Base-by-base conservation (phyloP, 2,888 invertebrate species). In the Ypsolopha scabrella region DNA sequence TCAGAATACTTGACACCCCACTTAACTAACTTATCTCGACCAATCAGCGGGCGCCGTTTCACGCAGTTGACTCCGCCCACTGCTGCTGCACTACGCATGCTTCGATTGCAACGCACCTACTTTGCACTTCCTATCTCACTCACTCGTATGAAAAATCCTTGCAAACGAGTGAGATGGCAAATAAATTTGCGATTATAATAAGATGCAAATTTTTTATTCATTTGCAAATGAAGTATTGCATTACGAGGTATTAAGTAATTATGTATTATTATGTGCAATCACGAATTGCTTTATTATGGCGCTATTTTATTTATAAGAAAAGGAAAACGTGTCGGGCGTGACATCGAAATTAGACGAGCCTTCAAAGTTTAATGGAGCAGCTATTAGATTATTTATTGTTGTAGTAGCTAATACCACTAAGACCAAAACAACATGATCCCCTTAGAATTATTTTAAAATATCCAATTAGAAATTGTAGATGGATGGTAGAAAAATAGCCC, bases 151-250 rank as follows among this genome's bases (percentile, higher is more conserved):
- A 53, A 36, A 55, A 53, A 56, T 24, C 6, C 33, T 6, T 11
- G 41, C 2, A 69, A 55, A 60, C 53, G 73, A 71, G 44, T 68
- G 63, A 60, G 79, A 79, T 60, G 57, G 73, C 53, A 60, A 55
- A 55, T 57, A 56, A 52, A 64, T 67, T 73, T 71, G 70, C 69
- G 66, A 70, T 72, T 69, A 72, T 70, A 65, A 76, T 75, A 64
- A 75, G 69, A 82, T 83, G 82, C 77, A 80, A 80, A 77, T 80
- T 80, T 81, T 77, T 79, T 75, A 76, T 80, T 78, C 76, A 79
- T 71, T 79, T 75, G 80, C 75, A 80, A 78, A 83, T 78, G 75
- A 78, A 76, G 71, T 70, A 65, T 70, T 77, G 76, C 75, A 77
- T 79, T 55, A 53, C 53, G 34, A 52, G 53, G 53, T 44, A 56